A percentile compares a stretch with the other conserved stretches of the same genome.
Evolutionary conservation across 1,140 invertebrate species (phyloP).

Genomic region (Drosophila seguyi): DNA sequence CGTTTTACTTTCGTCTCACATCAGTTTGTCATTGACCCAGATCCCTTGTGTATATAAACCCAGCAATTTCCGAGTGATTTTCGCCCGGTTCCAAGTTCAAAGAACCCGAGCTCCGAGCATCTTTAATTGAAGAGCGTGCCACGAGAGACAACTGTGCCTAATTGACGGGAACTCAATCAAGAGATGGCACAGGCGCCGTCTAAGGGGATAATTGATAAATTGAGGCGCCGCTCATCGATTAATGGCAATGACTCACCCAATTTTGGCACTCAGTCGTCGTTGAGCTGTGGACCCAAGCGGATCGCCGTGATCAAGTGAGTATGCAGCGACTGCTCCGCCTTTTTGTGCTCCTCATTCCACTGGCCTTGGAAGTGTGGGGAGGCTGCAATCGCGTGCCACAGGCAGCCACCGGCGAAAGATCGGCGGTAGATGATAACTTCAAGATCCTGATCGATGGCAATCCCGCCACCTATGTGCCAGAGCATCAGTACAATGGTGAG

Average conservation of each 20-base stretch:
- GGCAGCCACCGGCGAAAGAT: conserved; percentile 71
- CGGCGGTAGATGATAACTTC: conserved; percentile 86
- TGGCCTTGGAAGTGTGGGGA: conserved; percentile 11
- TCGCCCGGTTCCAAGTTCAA: conserved; percentile 52
- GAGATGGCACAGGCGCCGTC: conserved; percentile 30
- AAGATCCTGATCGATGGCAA: conserved; percentile 88
- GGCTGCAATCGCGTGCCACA: conserved; percentile 68
- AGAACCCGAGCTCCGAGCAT: conserved; percentile 41
- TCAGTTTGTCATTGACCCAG: conserved; percentile 61
- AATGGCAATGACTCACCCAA: conserved; percentile 34
- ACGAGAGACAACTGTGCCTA: conserved; percentile 22
- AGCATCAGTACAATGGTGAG: conserved; percentile 88
- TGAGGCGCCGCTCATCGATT: conserved; percentile 56
- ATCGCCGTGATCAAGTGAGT: conserved; percentile 4
- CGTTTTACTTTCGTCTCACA: conserved; percentile 12
- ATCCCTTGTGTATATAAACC: conserved; percentile 18
- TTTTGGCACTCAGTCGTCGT: conserved; percentile 46
- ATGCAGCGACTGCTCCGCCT: conserved; percentile 25
- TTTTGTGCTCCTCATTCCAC: conserved; percentile 4
- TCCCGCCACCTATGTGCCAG: conserved; percentile 88
- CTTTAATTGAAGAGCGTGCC: conserved; percentile 44
- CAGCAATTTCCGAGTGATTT: conserved; percentile 14
- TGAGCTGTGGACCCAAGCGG: conserved; percentile 36
- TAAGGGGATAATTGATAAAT: conserved; percentile 69
- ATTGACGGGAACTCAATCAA: conserved; percentile 67